Evolutionary conservation across 2,797 vertebrate species (phyloP), one percentile per base, ranked within the genome.

Genomic region (Hydrolagus colliei): DNA sequence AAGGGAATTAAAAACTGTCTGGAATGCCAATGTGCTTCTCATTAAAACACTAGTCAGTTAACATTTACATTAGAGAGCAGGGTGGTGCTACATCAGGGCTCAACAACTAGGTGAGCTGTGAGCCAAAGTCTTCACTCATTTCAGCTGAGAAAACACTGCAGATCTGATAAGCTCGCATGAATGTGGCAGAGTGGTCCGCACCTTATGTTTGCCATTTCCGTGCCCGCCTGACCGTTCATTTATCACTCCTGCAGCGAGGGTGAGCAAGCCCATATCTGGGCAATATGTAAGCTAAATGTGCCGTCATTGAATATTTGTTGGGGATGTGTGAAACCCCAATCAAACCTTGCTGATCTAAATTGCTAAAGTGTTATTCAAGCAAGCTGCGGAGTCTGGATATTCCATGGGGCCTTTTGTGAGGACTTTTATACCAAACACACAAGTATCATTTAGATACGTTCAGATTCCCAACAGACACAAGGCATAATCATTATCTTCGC

Each of bases 1-100:
- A 68, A 67, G 16, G 63, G 27, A 82, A 82, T 35, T 9, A 68
- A 32, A 14, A 68, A 68, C 16, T 35, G 63, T 68, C 79, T 68
- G 79, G 74, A 82, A 82, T 82, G 32, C 41, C 68, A 68, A 82
- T 82, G 32, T 41, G 32, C 63, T 12, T 82, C 79, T 68, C 79
- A 41, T 82, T 82, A 82, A 82, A 82, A 32, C 9, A 41, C 67
- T 68, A 67, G 8, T 35, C 63, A 82, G 7, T 63, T 82, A 68
- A 67, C 79, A 68, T 62, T 82, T 52, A 52, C 41, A 52, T 52
- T 52, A 52, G 41, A 52, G 41, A 52, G 41, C 41, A 52, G 27
- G 63, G 79, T 82, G 63, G 79, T 68, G 68, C 79, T 68, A 82
- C 79, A 82, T 18, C 68, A 27, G 67, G 65, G 63, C 32, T 82